Conservation (phyloP, 1,140 invertebrate genomes). For the Maconellicoccus hirsutus region DNA sequence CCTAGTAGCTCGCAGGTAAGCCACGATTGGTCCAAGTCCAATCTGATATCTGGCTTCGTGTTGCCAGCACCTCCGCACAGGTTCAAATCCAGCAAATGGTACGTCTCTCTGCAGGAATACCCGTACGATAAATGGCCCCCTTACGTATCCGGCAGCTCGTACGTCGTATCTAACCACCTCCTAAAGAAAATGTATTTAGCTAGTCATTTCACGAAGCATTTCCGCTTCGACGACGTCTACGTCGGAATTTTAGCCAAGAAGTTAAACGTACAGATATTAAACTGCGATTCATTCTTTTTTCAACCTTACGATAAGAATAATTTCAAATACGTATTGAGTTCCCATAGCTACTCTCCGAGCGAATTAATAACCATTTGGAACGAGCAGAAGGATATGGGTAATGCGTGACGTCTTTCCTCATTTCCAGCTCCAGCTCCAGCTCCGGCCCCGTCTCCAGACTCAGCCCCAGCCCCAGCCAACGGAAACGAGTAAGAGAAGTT, state of each 20-base stretch:
- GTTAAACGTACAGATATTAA: constrained; percentile 57
- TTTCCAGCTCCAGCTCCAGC: too few species aligned
- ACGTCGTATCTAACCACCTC: constrained; percentile 60
- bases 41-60: constrained; percentile 65
- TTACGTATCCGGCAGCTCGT: constrained; percentile 82
- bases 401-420: too few species aligned
- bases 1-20: constrained; percentile 38
- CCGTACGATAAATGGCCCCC: constrained; percentile 80
- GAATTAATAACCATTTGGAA: too few species aligned
- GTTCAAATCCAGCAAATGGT: constrained; percentile 76
- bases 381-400: too few species aligned
- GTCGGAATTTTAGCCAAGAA: constrained; percentile 71
- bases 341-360: too few species aligned
- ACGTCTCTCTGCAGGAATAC: constrained; percentile 71
- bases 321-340: too few species aligned
- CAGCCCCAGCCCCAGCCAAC: too few species aligned
- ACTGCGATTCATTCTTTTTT: constrained; percentile 37
- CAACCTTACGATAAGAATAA: not conserved
- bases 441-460: too few species aligned
- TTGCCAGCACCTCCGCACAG: constrained; percentile 55
- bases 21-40: constrained; percentile 31
- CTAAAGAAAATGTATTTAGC: constrained; percentile 61
- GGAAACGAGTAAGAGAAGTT: too few species aligned
- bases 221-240: constrained; percentile 81
- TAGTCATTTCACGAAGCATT: constrained; percentile 68